Base-by-base conservation (phyloP, 2,797 vertebrate species). In the Lemur catta region DNA sequence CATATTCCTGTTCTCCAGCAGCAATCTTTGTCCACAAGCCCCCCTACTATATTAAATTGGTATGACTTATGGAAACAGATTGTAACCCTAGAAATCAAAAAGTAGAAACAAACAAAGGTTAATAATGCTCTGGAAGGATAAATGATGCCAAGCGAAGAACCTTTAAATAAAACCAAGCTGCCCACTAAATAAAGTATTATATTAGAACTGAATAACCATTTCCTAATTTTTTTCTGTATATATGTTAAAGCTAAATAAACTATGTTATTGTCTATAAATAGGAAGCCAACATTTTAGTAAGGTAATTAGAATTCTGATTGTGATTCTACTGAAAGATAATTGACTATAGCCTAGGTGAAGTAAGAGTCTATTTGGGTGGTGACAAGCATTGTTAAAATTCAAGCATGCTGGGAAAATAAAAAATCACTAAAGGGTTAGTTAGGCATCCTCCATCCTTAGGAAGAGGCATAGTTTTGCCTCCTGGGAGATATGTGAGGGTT, bases 61-160 rank as follows among this genome's bases (percentile, higher is more conserved):
- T n/a, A 35, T 82, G 4, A 71, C 26, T 89, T 61, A 92, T 46
- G n/a, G n/a, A 41, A 84, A 72, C 4, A 79, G 18, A 1, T 57
- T 85, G 7, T 72, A 92, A 92, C 15, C 20, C 50, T 81, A 88
- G 35, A 91, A 88, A 78, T 93, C 2, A 86, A 57, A 92, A 90
- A 28, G 6, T 65, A 81, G 17, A 13, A 52, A 50, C n/a, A 76
- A 78, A 59, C 4, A 92, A 46, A 76, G 26, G n/a, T 71, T 52
- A 71, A 57, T 55, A 71, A 57, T 61, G 33, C 5, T 89, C 50
- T 61, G 12, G 12, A 92, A 95, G 26, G 8, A 89, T 9, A 11
- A 61, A 72, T 72, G 17, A 95, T 35, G 41, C 5, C 52, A 55
- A 24, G 22, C 4, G 74, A 75, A 69, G 4, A 72, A 67, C 17